phyloP scores from a whole-genome alignment of 2,113 vertebrate species.

The Dascyllus trimaculatus region DNA sequence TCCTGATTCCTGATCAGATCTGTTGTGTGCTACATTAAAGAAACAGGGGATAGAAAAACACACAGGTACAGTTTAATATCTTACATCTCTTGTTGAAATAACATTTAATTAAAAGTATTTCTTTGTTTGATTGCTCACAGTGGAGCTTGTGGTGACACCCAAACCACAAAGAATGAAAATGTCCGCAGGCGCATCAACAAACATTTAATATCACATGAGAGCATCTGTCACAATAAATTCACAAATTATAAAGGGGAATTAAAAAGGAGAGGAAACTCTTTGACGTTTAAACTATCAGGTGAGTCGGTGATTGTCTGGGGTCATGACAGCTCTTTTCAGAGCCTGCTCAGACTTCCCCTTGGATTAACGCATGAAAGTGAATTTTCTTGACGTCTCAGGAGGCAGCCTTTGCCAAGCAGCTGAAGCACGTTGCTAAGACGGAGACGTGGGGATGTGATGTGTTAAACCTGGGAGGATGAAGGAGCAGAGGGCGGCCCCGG shows the following conservation, averaged over 20 bases:
- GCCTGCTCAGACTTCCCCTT: conserved; percentile 30
- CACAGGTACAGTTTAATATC: not conserved
- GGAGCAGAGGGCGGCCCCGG: conserved; percentile 40
- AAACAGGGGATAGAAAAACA: not conserved
- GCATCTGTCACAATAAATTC: conserved; percentile 15
- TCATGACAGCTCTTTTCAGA: conserved; percentile 70
- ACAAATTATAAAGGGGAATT: conserved; percentile 22
- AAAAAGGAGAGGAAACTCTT: conserved; percentile 54
- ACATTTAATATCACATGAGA: conserved; percentile 41
- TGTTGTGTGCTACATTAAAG: conserved; percentile 16
- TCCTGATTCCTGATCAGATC: not conserved
- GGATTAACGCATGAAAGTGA: conserved; percentile 60
- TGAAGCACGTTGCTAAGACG: conserved; percentile 45
- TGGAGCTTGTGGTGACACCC: not conserved
- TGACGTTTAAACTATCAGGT: conserved; percentile 66
- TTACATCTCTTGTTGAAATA: not conserved
- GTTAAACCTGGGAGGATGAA: conserved; percentile 32
- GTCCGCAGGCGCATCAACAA: conserved; percentile 26
- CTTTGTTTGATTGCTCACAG: conserved; percentile 5
- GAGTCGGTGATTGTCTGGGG: conserved; percentile 28
- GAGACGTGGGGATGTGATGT: conserved; percentile 42
- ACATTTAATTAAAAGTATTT: conserved; percentile 48
- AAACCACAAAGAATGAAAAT: conserved; percentile 9
- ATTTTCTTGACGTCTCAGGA: conserved; percentile 63
- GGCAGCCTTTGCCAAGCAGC: conserved; percentile 54